phyloP scores from a whole-genome alignment of 2,888 invertebrate species.

The Pristionchus japonicus region DNA sequence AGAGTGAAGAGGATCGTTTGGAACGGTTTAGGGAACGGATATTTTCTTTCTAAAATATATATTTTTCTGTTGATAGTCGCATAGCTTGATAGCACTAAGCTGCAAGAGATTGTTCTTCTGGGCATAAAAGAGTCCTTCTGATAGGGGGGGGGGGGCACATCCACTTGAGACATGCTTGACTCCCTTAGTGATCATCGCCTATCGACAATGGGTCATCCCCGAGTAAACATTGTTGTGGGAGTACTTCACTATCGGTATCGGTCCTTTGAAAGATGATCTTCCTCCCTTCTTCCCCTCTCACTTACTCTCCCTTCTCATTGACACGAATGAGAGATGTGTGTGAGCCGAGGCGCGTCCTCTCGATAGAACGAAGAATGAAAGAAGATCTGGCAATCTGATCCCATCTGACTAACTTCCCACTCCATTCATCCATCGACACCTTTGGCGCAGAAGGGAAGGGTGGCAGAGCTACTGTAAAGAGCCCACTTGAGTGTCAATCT shows the following conservation, averaged over 20 bases:
- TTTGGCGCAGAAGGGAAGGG: background rate
- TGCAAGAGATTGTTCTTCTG: too few species aligned
- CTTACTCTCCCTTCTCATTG: constrained; percentile 34
- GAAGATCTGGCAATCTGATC: constrained; percentile 43
- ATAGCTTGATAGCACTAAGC: too few species aligned
- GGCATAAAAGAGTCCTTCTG: background rate
- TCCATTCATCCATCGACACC: background rate
- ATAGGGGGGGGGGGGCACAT: background rate
- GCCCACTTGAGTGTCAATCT: background rate
- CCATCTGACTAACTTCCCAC: background rate
- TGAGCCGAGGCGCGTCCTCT: background rate
- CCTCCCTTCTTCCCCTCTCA: background rate
- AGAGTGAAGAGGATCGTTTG: too few species aligned
- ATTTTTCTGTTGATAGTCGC: too few species aligned
- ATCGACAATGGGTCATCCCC: constrained; percentile 16
- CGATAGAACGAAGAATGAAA: constrained; percentile 13
- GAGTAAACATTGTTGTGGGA: background rate
- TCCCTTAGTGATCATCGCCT: background rate
- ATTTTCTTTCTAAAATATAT: too few species aligned
- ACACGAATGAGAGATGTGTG: constrained; percentile 36
- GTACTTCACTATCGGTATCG: constrained; percentile 16
- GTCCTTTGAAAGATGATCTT: constrained; percentile 40
- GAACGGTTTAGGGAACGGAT: too few species aligned
- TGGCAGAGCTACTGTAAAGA: background rate
- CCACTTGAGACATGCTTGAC: constrained; percentile 4